Evolutionary conservation across 2,797 vertebrate species (phyloP).

Genomic region (Aldrovandia affinis): DNA sequence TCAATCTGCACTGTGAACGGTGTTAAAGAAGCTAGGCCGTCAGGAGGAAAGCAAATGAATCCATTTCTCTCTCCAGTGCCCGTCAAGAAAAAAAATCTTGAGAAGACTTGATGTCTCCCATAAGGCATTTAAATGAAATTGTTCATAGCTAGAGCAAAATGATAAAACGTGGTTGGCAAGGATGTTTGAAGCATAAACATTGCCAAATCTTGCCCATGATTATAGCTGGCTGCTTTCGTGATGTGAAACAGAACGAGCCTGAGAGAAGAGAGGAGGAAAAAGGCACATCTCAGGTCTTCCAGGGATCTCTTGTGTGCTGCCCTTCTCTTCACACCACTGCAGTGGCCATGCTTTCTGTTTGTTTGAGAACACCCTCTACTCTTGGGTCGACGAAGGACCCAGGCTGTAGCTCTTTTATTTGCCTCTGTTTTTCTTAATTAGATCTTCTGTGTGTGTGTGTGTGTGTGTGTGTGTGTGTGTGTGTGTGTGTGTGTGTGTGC

Average conservation of each 20-base stretch:
- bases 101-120: constrained; percentile 32
- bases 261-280: constrained; percentile 25
- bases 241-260: constrained; percentile 30
- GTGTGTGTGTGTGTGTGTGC: not conserved
- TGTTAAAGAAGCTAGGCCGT: not conserved
- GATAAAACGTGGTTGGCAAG: constrained; percentile 38
- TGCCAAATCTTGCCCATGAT: constrained; percentile 57
- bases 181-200: constrained; percentile 39
- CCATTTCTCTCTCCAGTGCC: constrained; percentile 29
- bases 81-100: constrained; percentile 23
- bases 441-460: constrained; percentile 16
- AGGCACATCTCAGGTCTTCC: not conserved
- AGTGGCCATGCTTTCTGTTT: constrained; percentile 8
- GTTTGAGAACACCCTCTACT: not conserved
- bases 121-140: constrained; percentile 41
- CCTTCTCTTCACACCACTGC: not conserved
- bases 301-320: not conserved
- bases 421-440: not conserved
- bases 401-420: not conserved
- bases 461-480: not conserved
- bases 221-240: constrained; percentile 47
- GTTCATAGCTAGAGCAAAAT: constrained; percentile 29
- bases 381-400: not conserved
- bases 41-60: not conserved
- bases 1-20: not conserved